Evolutionary conservation across 2,797 vertebrate genomes (phyloP).

Genomic region (Helicolenus hilgendorfi): DNA sequence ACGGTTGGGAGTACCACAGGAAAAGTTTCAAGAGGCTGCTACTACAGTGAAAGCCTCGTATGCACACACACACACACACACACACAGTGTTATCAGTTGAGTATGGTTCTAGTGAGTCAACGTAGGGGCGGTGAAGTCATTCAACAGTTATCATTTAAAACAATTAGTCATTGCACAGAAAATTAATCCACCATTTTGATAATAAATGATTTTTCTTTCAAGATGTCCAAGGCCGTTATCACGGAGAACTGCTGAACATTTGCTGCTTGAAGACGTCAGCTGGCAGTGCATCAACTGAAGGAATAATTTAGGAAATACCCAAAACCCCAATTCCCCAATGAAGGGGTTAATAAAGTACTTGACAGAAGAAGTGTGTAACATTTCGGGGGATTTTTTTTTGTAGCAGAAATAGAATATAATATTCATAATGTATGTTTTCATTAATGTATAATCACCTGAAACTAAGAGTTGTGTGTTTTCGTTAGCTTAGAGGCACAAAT

Average conservation of each 20-base stretch:
- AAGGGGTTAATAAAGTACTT: background rate
- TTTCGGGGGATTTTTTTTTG: no score
- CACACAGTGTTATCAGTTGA: background rate
- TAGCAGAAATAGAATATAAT: no score
- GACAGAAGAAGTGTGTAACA: no score
- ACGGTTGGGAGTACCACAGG: background rate
- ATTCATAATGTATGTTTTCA: no score
- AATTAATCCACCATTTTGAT: background rate
- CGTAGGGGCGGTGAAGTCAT: background rate
- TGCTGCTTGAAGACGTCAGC: background rate
- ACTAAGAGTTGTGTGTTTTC: no score
- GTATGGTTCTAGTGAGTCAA: background rate
- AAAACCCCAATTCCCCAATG: background rate
- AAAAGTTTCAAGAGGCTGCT: background rate
- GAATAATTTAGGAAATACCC: background rate
- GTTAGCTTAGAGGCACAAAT: no score
- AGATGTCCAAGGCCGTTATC: background rate
- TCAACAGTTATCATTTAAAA: background rate
- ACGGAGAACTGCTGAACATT: background rate
- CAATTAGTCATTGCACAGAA: background rate
- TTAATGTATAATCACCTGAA: no score
- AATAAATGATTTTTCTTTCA: background rate
- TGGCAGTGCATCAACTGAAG: background rate
- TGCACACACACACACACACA: background rate
- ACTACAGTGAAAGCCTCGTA: background rate